Percentiles rank a stretch among this genome's conserved stretches.
Evolutionary conservation across 2,797 vertebrate genomes (phyloP).

Genomic region (Pelodytes ibericus): DNA sequence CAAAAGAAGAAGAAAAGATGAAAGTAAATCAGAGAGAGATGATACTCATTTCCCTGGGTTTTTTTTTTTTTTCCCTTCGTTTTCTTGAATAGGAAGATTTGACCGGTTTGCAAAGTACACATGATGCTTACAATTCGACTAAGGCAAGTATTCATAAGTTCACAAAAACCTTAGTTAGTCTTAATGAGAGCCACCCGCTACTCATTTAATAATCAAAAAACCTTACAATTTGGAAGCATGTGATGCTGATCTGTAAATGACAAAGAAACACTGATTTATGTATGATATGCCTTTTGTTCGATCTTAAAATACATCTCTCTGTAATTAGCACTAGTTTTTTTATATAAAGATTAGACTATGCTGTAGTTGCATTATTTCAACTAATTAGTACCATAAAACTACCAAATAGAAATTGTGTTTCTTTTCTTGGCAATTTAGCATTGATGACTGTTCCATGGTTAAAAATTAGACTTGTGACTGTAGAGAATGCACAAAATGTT

Average conservation of each 20-base stretch:
- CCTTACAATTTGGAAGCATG: constrained; percentile 65
- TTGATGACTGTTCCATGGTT: too few relatives aligned
- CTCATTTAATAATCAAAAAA: constrained; percentile 64
- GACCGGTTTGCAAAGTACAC: constrained; percentile 51
- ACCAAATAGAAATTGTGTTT: too few relatives aligned
- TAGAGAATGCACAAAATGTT: too few relatives aligned
- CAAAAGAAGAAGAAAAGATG: constrained; percentile 53
- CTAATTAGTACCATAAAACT: too few relatives aligned
- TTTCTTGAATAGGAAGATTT: constrained; percentile 5
- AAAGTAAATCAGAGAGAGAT: constrained; percentile 58
- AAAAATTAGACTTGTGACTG: too few relatives aligned
- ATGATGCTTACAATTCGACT: constrained; percentile 73
- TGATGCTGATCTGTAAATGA: constrained; percentile 61
- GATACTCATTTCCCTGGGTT: constrained; percentile 56
- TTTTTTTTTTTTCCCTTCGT: neutral
- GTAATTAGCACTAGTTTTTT: too few relatives aligned
- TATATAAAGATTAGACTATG: too few relatives aligned
- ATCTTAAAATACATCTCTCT: constrained; percentile 14
- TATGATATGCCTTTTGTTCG: neutral
- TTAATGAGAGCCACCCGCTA: constrained; percentile 74
- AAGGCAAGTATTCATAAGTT: constrained; percentile 73
- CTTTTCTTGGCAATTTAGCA: too few relatives aligned
- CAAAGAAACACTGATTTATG: constrained; percentile 23
- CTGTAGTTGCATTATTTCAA: too few relatives aligned
- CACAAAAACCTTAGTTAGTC: constrained; percentile 74